phyloP scores from a whole-genome alignment of 2,113 vertebrate species.

The Brienomyrus brachyistius region DNA sequence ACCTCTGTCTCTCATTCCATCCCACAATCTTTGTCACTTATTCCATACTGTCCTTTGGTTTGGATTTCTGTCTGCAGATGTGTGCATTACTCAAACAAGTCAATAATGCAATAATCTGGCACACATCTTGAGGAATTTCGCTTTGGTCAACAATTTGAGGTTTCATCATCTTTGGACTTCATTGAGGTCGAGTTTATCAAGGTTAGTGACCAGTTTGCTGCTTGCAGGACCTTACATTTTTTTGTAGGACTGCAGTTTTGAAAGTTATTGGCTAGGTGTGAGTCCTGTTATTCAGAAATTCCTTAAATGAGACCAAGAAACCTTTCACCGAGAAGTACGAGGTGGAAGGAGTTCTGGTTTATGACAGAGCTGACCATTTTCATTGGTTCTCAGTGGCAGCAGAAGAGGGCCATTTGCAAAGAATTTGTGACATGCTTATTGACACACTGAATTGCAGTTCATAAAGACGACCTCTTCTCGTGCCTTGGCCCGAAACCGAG shows the following conservation, averaged over 20 bases:
- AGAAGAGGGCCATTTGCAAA: slow-evolving; percentile 9
- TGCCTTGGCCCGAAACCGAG: neutral
- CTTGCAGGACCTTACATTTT: neutral
- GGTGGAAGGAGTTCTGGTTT: slow-evolving; percentile 11
- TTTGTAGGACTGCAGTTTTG: neutral
- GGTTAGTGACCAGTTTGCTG: neutral
- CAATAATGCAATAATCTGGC: neutral
- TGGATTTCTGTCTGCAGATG: slow-evolving; percentile 12
- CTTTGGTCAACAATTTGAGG: too few relatives aligned
- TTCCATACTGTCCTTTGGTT: neutral
- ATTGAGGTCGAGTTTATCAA: slow-evolving; percentile 33
- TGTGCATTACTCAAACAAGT: slow-evolving; percentile 4
- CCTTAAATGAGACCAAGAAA: neutral
- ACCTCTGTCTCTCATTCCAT: neutral
- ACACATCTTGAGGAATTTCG: too few relatives aligned
- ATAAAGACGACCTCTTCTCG: neutral
- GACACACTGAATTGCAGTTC: neutral
- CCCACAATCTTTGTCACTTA: neutral
- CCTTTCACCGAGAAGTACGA: slow-evolving; percentile 13
- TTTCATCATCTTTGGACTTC: slow-evolving; percentile 45
- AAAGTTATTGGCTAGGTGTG: neutral
- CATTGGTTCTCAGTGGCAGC: slow-evolving; percentile 14
- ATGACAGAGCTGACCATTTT: slow-evolving; percentile 16
- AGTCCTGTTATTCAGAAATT: neutral
- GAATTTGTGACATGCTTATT: neutral